phyloP scores from a whole-genome alignment of 2,888 invertebrate species.

The Pinctada fucata region DNA sequence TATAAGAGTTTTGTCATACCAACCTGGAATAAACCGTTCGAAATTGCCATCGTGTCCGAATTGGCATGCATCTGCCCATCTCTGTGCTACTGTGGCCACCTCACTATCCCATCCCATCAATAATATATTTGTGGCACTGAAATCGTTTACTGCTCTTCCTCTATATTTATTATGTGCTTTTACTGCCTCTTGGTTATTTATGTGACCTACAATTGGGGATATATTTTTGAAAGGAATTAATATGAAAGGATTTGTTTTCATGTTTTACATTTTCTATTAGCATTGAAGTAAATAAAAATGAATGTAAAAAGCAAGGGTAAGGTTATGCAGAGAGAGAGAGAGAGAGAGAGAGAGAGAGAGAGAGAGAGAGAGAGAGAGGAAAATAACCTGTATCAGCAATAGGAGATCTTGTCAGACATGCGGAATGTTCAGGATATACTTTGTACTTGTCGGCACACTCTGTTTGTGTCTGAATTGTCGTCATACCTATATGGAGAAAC shows the following conservation, averaged over 20 bases:
- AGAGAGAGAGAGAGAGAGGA: no score
- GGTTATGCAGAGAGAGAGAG: no score
- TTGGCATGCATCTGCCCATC: not conserved
- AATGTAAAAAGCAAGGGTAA: no score
- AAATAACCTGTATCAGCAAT: no score
- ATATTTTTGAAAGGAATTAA: no score
- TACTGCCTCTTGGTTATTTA: not conserved
- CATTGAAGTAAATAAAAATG: no score
- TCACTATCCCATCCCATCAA: not conserved
- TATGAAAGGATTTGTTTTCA: no score
- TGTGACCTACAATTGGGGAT: not conserved
- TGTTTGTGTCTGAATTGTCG: no score
- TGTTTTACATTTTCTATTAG: no score
- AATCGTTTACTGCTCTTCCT: not conserved
- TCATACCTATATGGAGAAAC: no score
- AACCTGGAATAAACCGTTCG: not conserved
- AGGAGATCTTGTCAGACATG: not conserved
- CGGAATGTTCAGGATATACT: not conserved
- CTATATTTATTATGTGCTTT: not conserved
- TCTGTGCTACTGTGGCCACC: not conserved
- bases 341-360: no score
- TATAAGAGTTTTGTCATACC: not conserved
- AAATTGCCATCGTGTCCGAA: not conserved
- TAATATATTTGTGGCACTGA: not conserved
- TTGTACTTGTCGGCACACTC: not conserved